Evolutionary conservation across 1,140 invertebrate genomes (phyloP).

Genomic region (Drosophila melanica): DNA sequence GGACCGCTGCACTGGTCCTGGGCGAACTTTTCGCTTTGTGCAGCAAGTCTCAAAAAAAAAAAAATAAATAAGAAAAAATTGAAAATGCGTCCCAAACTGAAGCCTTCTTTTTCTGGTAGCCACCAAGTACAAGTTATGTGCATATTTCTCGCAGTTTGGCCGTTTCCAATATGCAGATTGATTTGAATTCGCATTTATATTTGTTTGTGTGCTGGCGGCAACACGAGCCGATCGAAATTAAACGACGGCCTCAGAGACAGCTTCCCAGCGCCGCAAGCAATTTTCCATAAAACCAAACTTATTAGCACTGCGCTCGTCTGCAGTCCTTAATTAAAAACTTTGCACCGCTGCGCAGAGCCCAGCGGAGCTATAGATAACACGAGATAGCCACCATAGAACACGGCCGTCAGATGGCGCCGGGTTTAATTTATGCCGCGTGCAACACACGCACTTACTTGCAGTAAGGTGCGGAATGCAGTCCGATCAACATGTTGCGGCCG

Average conservation of each 20-base stretch:
- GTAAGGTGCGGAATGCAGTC: conserved; percentile 6
- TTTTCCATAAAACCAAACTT: conserved; percentile 30
- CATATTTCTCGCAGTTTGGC: conserved; percentile 51
- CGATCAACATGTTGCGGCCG: conserved; percentile 64
- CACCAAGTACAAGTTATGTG: conserved; percentile 59
- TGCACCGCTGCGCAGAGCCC: conserved; percentile 39
- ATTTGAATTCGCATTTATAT: conserved; percentile 51
- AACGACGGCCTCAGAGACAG: not conserved
- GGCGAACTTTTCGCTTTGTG: conserved; percentile 46
- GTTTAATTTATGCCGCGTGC: conserved; percentile 47
- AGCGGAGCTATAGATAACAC: conserved; percentile 49
- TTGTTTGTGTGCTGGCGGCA: conserved; percentile 11
- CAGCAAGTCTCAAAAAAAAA: not conserved
- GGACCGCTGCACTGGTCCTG: conserved; percentile 4
- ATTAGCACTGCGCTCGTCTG: conserved; percentile 29
- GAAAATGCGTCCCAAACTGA: conserved; percentile 16
- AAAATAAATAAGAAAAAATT: conserved; percentile 48
- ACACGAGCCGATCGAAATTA: conserved; percentile 13
- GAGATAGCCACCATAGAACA: not conserved
- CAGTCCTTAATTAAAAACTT: conserved; percentile 75
- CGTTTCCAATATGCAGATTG: conserved; percentile 71
- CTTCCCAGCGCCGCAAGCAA: conserved; percentile 1
- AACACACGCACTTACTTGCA: conserved; percentile 19
- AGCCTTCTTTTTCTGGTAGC: not conserved
- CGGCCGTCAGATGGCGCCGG: not conserved